phyloP scores from a whole-genome alignment of 2,113 vertebrate species.

The Calonectris borealis region DNA sequence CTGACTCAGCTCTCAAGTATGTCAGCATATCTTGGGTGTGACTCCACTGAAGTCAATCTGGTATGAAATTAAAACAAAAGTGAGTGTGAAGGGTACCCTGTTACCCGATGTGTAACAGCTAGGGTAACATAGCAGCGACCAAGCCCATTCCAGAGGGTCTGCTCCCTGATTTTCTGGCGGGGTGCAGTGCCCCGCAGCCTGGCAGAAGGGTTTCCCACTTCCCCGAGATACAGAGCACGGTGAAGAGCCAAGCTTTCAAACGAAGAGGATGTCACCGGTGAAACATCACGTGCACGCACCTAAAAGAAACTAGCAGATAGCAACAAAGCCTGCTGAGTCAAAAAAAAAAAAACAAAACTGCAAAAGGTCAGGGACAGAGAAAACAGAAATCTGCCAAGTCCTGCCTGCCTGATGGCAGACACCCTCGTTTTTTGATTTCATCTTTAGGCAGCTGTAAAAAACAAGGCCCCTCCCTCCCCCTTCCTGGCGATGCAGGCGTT shows the following conservation, averaged over 20 bases:
- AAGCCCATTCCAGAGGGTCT: fast-evolving
- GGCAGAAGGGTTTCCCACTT: background rate
- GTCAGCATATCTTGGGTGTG: background rate
- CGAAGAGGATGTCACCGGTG: background rate
- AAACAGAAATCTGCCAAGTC: background rate
- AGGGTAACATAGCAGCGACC: fast-evolving
- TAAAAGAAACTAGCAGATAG: background rate
- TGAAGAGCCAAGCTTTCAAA: background rate
- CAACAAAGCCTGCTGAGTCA: background rate
- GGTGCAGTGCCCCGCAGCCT: background rate
- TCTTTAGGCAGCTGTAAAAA: background rate
- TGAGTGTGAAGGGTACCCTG: background rate
- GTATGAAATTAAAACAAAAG: background rate
- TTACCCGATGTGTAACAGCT: background rate
- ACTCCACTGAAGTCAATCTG: background rate
- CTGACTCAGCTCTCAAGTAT: conserved; percentile 43
- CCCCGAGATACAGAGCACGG: fast-evolving
- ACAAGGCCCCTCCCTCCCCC: background rate
- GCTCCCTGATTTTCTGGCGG: fast-evolving
- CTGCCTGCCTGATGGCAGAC: background rate
- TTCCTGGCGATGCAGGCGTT: background rate
- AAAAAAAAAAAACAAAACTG: background rate
- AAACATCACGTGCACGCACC: background rate
- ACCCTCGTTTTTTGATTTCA: background rate
- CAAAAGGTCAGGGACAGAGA: background rate